Conservation (phyloP, 2,888 invertebrate genomes). For the Metallyticus violacea region DNA sequence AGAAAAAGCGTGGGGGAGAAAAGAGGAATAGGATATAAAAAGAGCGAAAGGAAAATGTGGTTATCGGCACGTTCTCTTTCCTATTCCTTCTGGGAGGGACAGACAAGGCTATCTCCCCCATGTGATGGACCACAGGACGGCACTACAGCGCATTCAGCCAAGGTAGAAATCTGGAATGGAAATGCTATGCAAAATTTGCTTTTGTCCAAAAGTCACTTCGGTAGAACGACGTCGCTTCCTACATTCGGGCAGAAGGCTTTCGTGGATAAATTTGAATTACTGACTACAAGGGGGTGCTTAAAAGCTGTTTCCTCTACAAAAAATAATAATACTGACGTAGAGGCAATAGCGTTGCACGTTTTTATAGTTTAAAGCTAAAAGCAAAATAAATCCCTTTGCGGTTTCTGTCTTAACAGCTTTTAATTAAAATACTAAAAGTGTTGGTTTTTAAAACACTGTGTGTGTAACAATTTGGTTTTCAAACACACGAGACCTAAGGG, state of each 20-base stretch:
- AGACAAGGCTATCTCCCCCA: not conserved
- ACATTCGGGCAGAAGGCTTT: not conserved
- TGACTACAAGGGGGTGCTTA: not conserved
- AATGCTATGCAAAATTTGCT: not conserved
- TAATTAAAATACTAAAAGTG: too few species aligned
- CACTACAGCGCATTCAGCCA: not conserved
- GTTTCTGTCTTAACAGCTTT: too few species aligned
- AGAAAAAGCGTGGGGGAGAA: not conserved
- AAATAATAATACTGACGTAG: not conserved
- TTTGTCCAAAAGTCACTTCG: not conserved
- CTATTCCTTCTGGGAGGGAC: not conserved
- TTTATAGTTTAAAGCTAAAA: too few species aligned
- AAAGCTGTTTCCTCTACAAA: not conserved
- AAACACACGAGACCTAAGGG: too few species aligned
- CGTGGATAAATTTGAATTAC: not conserved
- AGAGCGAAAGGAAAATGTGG: slow-evolving; percentile 14
- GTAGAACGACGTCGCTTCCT: not conserved
- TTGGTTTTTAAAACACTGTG: too few species aligned
- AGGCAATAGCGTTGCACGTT: too few species aligned
- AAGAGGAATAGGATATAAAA: not conserved
- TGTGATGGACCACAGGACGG: not conserved
- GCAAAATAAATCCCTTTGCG: too few species aligned
- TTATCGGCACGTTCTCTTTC: slow-evolving; percentile 1
- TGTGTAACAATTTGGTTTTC: too few species aligned
- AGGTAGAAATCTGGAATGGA: not conserved